Evolutionary conservation across 2,888 invertebrate species (phyloP), one percentile per base, ranked within the genome.

Genomic region (Oscheius onirici): DNA sequence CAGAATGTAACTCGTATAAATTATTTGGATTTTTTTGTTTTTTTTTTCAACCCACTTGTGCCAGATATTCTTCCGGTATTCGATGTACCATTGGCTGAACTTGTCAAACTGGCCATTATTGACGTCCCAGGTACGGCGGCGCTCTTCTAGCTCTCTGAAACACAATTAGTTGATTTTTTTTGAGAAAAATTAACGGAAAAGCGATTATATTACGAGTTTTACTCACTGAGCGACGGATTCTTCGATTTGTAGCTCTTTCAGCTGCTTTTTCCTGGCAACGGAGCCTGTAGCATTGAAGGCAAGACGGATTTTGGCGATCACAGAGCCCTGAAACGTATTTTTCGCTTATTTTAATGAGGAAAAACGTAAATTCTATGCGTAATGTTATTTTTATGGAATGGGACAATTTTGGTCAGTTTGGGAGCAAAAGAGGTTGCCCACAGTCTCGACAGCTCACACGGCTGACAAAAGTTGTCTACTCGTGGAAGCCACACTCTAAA

Each of bases 41-140:
- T n/a, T n/a, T n/a, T n/a, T n/a, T n/a, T n/a, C n/a, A 52, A 66
- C 66, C 17, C 41, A 83, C 84, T 81, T 83, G 67, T 87, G 87
- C 87, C 87, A 87, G 17, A 84, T 73, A 67, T 86, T 85, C 68
- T 86, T 85, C 10, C 86, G 63, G 58, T 87, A 86, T 44, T 87
- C 83, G 34, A 85, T 81, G 69, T 86, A 87, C 87, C 87, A 87
- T 52, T 85, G 82, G 43, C 82, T 83, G 76, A 87, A 87, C 60
- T 86, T 84, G 46, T 84, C 84, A 63, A 84, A 87, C 67, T 86
- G 85, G 2, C 84, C 85, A 49, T 84, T 80, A 65, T 82, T 84
- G n/a, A 85, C 84, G 71, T 85, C 86, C 87, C 86, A 86, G 10
- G 78, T 83, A n/a, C 79, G 43, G 10, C 79, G 68, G n/a, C 84